A percentile compares a stretch with the other conserved stretches of the same genome.
Conservation (phyloP, 2,888 invertebrate genomes). For the Leptopilina syphax region DNA sequence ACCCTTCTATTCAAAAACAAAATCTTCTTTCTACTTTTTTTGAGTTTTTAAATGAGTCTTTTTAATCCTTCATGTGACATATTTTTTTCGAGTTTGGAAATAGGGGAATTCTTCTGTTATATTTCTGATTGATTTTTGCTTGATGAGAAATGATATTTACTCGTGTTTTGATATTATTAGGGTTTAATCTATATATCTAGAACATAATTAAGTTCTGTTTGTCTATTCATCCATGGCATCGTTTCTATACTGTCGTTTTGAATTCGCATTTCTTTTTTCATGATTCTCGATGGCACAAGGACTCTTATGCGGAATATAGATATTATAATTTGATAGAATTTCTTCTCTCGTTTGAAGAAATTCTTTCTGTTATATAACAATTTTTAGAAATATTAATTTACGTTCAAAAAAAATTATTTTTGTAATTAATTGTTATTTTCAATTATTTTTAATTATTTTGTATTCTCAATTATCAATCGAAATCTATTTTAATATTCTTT, state of each 20-base stretch:
- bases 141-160: background rate
- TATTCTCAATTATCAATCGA: too few species aligned
- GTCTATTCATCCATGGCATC: constrained; percentile 12
- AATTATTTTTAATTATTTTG: too few species aligned
- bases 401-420: too few species aligned
- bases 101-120: background rate
- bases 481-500: too few species aligned
- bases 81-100: background rate
- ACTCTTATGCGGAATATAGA: background rate
- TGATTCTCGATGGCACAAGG: background rate
- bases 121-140: constrained; percentile 9
- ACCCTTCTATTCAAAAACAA: background rate
- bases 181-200: constrained; percentile 9
- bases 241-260: background rate
- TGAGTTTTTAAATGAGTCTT: too few species aligned
- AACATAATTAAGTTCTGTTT: constrained; percentile 17
- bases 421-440: too few species aligned
- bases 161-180: background rate
- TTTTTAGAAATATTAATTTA: too few species aligned
- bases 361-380: too few species aligned
- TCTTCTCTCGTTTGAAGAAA: too few species aligned
- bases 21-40: too few species aligned
- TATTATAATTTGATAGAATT: background rate
- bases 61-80: too few species aligned
- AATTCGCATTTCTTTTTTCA: background rate